Conservation (phyloP, 1,140 invertebrate genomes). For the Conopomorpha cramerella region DNA sequence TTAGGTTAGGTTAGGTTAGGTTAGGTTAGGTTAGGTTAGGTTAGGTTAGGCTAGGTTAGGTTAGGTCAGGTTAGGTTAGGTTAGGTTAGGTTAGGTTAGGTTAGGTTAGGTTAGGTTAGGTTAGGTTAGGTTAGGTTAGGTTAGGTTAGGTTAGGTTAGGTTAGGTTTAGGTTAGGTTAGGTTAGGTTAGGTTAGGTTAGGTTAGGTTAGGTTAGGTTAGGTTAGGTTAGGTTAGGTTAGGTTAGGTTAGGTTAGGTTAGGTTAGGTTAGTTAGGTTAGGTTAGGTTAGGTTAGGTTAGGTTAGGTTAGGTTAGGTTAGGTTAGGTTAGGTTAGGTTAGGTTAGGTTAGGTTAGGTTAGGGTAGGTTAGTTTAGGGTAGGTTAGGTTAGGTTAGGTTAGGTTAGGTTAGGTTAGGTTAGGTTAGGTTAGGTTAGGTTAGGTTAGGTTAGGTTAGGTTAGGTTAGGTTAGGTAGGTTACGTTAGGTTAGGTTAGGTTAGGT, state of each 20-base stretch:
- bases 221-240: conserved; percentile 21
- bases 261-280: conserved; percentile 21
- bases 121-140: conserved; percentile 11
- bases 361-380: conserved; percentile 11
- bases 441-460: conserved; percentile 17
- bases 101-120: conserved; percentile 21
- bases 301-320: conserved; percentile 13
- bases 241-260: conserved; percentile 16
- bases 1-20: conserved; percentile 27
- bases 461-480: conserved; percentile 18
- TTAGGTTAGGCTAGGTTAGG: conserved; percentile 25
- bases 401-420: conserved; percentile 18
- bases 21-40: conserved; percentile 26
- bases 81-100: conserved; percentile 23
- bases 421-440: conserved; percentile 20
- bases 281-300: conserved; percentile 15
- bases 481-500: conserved; percentile 12
- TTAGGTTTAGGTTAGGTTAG: conserved; percentile 11
- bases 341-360: conserved; percentile 13
- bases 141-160: conserved; percentile 16
- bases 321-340: conserved; percentile 14
- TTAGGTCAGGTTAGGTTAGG: conserved; percentile 13
- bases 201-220: conserved; percentile 24
- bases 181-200: conserved; percentile 15
- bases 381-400: conserved; percentile 11